phyloP scores from a whole-genome alignment of 2,797 vertebrate species.

The Adelosebastes latens region DNA sequence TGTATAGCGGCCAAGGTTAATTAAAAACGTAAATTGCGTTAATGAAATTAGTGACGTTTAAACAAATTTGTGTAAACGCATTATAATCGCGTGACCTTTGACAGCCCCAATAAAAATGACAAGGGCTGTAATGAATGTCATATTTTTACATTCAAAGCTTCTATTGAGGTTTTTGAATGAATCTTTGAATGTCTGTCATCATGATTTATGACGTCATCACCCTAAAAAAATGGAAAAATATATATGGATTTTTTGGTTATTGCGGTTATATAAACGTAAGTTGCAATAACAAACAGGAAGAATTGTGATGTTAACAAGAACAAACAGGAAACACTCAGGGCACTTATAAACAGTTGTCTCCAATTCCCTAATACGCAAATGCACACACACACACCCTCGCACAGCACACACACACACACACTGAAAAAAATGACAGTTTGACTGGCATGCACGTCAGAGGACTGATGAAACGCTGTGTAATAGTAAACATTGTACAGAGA shows the following conservation, averaged over 20 bases:
- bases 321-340: constrained; percentile 50
- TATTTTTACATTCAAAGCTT: too few species aligned
- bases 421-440: constrained; percentile 6
- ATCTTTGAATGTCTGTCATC: neutral
- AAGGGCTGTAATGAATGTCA: too few species aligned
- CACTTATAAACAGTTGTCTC: constrained; percentile 28
- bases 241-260: neutral
- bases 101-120: too few species aligned
- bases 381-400: neutral
- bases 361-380: constrained; percentile 27
- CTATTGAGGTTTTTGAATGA: too few species aligned
- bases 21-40: too few species aligned
- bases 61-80: too few species aligned
- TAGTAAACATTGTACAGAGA: constrained; percentile 56
- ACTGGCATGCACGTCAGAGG: constrained; percentile 48
- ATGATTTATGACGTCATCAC: rapidly evolving
- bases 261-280: neutral
- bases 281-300: constrained; percentile 15
- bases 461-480: constrained; percentile 79
- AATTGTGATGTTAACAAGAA: constrained; percentile 46
- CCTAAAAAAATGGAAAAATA: neutral
- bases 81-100: too few species aligned
- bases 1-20: too few species aligned
- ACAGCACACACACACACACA: constrained; percentile 1
- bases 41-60: too few species aligned